phyloP scores from a whole-genome alignment of 2,888 invertebrate genomes.

The Ectemnius lituratus region DNA sequence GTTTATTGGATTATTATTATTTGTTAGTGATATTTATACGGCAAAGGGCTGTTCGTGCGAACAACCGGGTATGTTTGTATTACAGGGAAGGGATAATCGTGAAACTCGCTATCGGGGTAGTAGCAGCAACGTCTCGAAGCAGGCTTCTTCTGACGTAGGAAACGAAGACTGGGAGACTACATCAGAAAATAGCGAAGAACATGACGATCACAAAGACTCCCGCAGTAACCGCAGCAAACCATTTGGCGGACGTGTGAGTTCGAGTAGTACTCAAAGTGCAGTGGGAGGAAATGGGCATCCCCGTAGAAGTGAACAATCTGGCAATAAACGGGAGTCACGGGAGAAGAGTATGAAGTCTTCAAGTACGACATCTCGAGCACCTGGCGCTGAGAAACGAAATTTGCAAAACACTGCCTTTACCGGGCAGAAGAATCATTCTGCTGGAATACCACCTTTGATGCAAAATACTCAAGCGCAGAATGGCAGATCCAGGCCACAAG shows the following conservation, averaged over 20 bases:
- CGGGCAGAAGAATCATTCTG: slow-evolving; percentile 74
- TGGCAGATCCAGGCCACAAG: slow-evolving; percentile 69
- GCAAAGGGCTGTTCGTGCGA: slow-evolving; percentile 1
- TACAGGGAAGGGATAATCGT: slow-evolving; percentile 73
- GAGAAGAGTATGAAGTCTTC: slow-evolving; percentile 70
- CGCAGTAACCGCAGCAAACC: slow-evolving; percentile 69
- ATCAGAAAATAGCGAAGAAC: slow-evolving; percentile 87
- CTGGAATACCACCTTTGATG: slow-evolving; percentile 69
- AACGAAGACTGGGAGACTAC: slow-evolving; percentile 90
- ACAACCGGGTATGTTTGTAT: slow-evolving; percentile 15
- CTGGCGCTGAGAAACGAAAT: slow-evolving; percentile 72
- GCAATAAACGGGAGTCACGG: slow-evolving; percentile 63
- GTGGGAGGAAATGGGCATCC: slow-evolving; percentile 55
- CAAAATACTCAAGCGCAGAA: slow-evolving; percentile 70
- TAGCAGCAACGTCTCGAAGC: slow-evolving; percentile 66
- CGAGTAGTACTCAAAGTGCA: slow-evolving; percentile 47
- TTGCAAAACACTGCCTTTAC: slow-evolving; percentile 65
- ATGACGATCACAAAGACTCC: slow-evolving; percentile 75
- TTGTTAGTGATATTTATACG: not conserved
- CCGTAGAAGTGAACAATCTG: slow-evolving; percentile 64
- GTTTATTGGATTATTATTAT: too few species aligned
- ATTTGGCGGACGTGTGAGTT: slow-evolving; percentile 61
- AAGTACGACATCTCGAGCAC: slow-evolving; percentile 66
- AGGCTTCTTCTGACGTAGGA: slow-evolving; percentile 77
- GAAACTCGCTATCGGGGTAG: slow-evolving; percentile 67